Evolutionary conservation across 2,888 invertebrate genomes (phyloP).

Genomic region (Anthophora plumipes): DNA sequence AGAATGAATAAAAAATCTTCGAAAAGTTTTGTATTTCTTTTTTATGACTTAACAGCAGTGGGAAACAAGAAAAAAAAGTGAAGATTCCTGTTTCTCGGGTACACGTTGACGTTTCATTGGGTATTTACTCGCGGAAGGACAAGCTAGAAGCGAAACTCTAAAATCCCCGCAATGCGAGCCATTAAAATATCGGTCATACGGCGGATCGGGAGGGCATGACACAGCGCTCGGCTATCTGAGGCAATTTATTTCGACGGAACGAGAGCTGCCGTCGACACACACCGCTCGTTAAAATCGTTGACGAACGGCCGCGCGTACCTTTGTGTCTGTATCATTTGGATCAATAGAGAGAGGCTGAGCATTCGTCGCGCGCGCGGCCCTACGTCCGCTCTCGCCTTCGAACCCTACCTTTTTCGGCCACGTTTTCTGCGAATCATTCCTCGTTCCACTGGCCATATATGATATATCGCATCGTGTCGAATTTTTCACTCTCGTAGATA

Average conservation of each 20-base stretch:
- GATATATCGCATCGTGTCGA: too few relatives aligned
- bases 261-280: slow-evolving; percentile 57
- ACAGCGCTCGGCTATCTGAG: slow-evolving; percentile 35
- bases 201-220: slow-evolving; percentile 34
- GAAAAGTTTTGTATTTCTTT: too few relatives aligned
- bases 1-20: too few relatives aligned
- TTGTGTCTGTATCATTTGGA: slow-evolving; percentile 62
- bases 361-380: slow-evolving; percentile 20
- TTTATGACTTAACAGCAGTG: too few relatives aligned
- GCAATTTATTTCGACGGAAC: slow-evolving; percentile 63
- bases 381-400: slow-evolving; percentile 32
- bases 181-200: slow-evolving; percentile 54
- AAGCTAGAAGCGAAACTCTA: background rate
- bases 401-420: slow-evolving; percentile 16
- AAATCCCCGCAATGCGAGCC: slow-evolving; percentile 9
- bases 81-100: too few relatives aligned
- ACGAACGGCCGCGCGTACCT: slow-evolving; percentile 49
- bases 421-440: background rate
- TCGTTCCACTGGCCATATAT: background rate
- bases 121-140: background rate
- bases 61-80: too few relatives aligned
- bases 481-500: too few relatives aligned
- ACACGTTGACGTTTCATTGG: background rate
- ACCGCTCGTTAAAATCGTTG: slow-evolving; percentile 61
- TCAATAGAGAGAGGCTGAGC: slow-evolving; percentile 56